Evolutionary conservation across 2,797 vertebrate genomes (phyloP), one percentile per base, ranked within the genome.

Genomic region (Spinus olivaceus): DNA sequence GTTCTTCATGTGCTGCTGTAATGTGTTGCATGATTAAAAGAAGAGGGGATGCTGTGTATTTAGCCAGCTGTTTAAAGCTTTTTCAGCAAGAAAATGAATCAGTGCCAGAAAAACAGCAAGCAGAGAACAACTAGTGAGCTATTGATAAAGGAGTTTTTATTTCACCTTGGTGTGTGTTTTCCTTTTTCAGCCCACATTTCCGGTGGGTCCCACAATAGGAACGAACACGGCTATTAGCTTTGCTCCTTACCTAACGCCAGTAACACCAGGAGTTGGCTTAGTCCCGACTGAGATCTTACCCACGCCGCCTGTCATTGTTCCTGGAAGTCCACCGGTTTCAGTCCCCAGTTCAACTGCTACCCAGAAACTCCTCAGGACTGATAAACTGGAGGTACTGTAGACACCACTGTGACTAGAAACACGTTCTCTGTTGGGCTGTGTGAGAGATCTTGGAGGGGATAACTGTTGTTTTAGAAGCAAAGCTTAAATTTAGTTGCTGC

Each of bases 361-460:
- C 90, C 99, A 99, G 98, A 99, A 99, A 97, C 98, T 99, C 96
- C 98, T 99, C 98, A 99, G 99, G 97, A 98, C 99, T 94, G 99
- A 99, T 98, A 99, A 99, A 97, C 97, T 99, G 82, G 99, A 99
- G 99, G 99, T 99, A 99, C 94, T 97, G 89, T 86, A 66, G 66
- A 91, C 77, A 54, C 69, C 10, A 16, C 63, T 59, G 10, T 88
- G 80, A 65, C 83, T 91, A 83, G 92, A 94, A 79, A 66, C 91
- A 30, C 21, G 28, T 69, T 79, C 46, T 92, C 3, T 92, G 18
- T 66, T 73, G 92, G 57, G 44, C 56, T 72, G 3, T 42, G 28
- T 47, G n/a, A 87, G 74, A 70, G 44, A 37, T 47, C 22, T 33
- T 86, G 37, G 71, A 82, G 89, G 35, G 49, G 35, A 21, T 35